These are phyloP conservation scores for Crocuta crocuta DNA, from an alignment of 2,113 vertebrate species.

Conservation along the genomic window DNA sequence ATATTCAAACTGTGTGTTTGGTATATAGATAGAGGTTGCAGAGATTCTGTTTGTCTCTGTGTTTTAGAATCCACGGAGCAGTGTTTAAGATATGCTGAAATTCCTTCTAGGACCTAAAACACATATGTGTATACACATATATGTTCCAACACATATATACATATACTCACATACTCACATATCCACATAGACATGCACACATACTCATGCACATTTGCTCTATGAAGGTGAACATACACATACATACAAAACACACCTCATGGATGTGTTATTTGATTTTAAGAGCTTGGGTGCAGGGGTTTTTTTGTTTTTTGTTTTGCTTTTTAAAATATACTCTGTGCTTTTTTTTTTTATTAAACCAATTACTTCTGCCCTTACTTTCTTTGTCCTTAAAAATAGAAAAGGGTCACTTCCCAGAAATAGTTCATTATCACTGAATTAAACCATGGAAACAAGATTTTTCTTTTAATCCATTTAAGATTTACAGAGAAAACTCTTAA, in stretches of 20 bases:
- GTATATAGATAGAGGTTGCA: background rate
- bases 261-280: background rate
- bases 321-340: background rate
- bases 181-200: background rate
- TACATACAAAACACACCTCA: background rate
- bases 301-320: background rate
- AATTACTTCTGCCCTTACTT: background rate
- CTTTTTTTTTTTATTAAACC: background rate
- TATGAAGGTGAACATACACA: background rate
- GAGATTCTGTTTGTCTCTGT: background rate
- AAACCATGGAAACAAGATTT: background rate
- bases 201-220: background rate
- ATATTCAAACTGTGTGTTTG: background rate
- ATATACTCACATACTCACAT: background rate
- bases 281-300: background rate
- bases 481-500: background rate
- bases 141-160: background rate
- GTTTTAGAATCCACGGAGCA: slow-evolving; percentile 1
- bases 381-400: background rate
- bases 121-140: background rate
- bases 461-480: background rate
- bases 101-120: background rate
- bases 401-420: background rate
- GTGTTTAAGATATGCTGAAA: background rate
- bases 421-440: background rate